A percentile compares a stretch with the other conserved stretches of the same genome.
Conservation (phyloP, 2,113 vertebrate genomes). For the Pelvicachromis taeniatus region DNA sequence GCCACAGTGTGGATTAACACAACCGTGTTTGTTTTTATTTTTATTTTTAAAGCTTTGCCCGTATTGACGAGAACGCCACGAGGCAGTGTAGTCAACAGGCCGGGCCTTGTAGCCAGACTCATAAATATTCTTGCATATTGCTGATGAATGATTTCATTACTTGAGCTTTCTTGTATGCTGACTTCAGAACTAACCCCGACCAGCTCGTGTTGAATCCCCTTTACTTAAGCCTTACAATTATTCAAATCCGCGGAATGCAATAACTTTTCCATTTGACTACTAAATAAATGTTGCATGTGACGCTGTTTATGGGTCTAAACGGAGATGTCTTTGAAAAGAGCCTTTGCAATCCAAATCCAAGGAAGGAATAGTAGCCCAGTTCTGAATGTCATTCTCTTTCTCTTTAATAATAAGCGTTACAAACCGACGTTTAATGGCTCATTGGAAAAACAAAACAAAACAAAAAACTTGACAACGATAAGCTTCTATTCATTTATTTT, state of each 20-base stretch:
- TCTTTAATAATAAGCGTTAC: background rate
- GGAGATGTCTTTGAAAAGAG: background rate
- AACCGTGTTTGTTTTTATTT: background rate
- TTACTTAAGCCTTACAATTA: background rate
- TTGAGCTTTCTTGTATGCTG: background rate
- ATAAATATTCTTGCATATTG: conserved; percentile 5
- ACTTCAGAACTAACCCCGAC: background rate
- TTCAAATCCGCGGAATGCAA: background rate
- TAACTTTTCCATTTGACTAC: background rate
- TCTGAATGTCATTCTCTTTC: background rate
- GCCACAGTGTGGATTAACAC: background rate
- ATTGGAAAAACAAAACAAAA: background rate
- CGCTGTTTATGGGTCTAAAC: background rate
- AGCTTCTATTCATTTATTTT: background rate
- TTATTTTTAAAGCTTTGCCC: background rate
- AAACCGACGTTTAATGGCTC: background rate
- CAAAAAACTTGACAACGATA: background rate
- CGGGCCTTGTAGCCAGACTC: conserved; percentile 24
- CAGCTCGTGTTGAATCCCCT: background rate
- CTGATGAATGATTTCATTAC: conserved; percentile 2
- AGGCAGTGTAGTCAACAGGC: conserved; percentile 19
- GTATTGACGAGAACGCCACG: background rate
- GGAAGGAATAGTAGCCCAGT: background rate
- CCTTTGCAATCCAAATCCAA: background rate
- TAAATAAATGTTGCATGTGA: background rate